These are phyloP conservation scores for Pardosa pseudoannulata DNA, from an alignment of 2,888 invertebrate species.

Conservation along the genomic window DNA sequence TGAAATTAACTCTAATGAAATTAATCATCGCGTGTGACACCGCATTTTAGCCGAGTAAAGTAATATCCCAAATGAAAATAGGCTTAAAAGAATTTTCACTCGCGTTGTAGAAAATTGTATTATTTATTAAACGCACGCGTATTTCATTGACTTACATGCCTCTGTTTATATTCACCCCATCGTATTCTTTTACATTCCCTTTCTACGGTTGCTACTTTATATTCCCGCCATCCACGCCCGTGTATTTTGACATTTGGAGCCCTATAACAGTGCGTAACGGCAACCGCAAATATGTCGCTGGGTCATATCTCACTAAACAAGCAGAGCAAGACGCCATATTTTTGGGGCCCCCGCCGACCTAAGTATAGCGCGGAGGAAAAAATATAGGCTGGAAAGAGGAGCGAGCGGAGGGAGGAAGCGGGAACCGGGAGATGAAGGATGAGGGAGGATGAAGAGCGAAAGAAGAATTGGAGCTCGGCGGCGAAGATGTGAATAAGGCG, in stretches of 20 bases:
- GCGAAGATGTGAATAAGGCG: conserved; percentile 10
- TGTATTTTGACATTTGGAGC: conserved; percentile 60
- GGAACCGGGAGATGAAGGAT: conserved; percentile 48
- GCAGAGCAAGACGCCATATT: conserved; percentile 48
- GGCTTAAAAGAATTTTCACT: no score
- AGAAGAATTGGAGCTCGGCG: conserved; percentile 17
- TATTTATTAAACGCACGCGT: no score
- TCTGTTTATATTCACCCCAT: no score
- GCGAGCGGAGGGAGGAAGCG: neutral
- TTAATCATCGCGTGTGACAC: no score
- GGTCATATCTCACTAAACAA: conserved; percentile 70
- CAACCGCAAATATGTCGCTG: conserved; percentile 63
- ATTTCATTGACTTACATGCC: no score
- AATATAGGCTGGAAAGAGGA: conserved; percentile 37
- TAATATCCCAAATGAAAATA: no score
- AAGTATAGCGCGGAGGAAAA: conserved; percentile 56
- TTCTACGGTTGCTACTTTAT: neutral
- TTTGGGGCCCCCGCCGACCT: conserved; percentile 34
- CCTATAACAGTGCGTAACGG: conserved; percentile 54
- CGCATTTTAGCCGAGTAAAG: no score
- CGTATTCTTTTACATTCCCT: neutral
- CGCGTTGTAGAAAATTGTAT: no score
- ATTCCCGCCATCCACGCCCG: conserved; percentile 5
- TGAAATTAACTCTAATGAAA: no score
- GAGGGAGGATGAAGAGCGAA: conserved; percentile 36